Evolutionary conservation across 1,140 invertebrate species (phyloP).

Genomic region (Trichonephila inaurata): DNA sequence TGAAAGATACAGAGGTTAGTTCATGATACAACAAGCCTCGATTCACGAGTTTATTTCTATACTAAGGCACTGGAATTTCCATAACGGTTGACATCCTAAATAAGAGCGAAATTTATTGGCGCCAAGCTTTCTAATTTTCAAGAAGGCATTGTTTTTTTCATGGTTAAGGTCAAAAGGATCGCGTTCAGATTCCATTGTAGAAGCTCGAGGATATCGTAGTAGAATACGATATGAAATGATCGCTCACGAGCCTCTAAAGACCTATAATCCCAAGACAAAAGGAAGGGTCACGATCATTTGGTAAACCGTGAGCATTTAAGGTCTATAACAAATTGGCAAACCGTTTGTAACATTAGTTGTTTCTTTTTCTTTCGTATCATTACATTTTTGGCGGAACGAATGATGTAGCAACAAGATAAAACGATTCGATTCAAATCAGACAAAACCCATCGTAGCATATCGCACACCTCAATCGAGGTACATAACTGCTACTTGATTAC

Average conservation of each 20-base stretch:
- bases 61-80: not conserved
- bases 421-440: constrained; percentile 10
- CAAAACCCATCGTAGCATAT: constrained; percentile 33
- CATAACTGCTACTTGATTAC: constrained; percentile 17
- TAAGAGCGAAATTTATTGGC: constrained; percentile 11
- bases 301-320: constrained; percentile 40
- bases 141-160: constrained; percentile 13
- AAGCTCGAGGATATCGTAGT: not conserved
- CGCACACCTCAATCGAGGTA: constrained; percentile 20
- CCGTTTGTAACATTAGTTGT: constrained; percentile 14
- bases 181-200: constrained; percentile 1
- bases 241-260: constrained; percentile 14
- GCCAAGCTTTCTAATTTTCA: not conserved
- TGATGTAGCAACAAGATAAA: constrained; percentile 1
- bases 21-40: constrained; percentile 20
- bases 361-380: constrained; percentile 15
- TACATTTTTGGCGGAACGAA: constrained; percentile 4
- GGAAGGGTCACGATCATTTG: constrained; percentile 23
- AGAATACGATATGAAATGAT: not conserved
- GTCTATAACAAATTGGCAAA: constrained; percentile 34
- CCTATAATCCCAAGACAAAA: constrained; percentile 33
- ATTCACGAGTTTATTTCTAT: not conserved
- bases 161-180: not conserved
- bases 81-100: constrained; percentile 17
- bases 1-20: constrained; percentile 13